Percentiles rank a stretch among this genome's conserved stretches.
These are phyloP conservation scores for Heliopora coerulea DNA, from an alignment of 92 coral and sea anemone genomes.

Conservation along the genomic window DNA sequence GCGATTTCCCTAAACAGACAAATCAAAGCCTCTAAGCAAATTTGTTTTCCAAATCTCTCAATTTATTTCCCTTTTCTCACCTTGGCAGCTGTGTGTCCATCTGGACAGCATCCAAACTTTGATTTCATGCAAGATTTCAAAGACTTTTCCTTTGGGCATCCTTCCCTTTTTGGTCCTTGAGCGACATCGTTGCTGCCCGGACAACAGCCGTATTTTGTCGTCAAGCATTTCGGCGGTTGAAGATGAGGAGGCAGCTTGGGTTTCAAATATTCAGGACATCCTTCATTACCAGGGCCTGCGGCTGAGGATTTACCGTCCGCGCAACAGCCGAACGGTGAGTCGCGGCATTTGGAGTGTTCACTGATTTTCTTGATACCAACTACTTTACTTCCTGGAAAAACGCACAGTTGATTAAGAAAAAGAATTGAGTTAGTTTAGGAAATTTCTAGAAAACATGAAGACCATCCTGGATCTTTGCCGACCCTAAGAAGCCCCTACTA, in stretches of 20 bases:
- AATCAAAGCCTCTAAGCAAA: too few relatives aligned
- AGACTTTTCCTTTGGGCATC: background rate
- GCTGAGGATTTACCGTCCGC: slow-evolving; percentile 5
- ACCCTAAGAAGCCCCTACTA: too few relatives aligned
- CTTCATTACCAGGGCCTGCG: background rate
- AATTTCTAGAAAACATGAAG: too few relatives aligned
- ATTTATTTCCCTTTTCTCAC: background rate
- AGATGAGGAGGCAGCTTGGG: background rate
- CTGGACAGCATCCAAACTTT: slow-evolving; percentile 21
- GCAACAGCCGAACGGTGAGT: slow-evolving; percentile 2
- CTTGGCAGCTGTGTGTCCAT: slow-evolving; percentile 17
- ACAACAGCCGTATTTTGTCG: slow-evolving; percentile 8
- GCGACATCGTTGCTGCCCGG: background rate
- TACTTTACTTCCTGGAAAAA: background rate
- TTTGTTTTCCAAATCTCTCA: too few relatives aligned
- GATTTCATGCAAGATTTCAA: slow-evolving; percentile 11
- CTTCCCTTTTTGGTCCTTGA: background rate
- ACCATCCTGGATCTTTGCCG: too few relatives aligned
- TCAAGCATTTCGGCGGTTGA: background rate
- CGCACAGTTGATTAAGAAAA: background rate
- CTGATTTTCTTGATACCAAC: background rate
- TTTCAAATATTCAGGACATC: slow-evolving; percentile 7
- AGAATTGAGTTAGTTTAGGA: too few relatives aligned
- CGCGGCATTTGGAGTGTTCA: background rate
- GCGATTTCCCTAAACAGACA: slow-evolving; percentile 4